Percentiles rank a stretch among this genome's conserved stretches.
Evolutionary conservation across 2,888 invertebrate species (phyloP).

Genomic region (Cosmorhoe ocellata): DNA sequence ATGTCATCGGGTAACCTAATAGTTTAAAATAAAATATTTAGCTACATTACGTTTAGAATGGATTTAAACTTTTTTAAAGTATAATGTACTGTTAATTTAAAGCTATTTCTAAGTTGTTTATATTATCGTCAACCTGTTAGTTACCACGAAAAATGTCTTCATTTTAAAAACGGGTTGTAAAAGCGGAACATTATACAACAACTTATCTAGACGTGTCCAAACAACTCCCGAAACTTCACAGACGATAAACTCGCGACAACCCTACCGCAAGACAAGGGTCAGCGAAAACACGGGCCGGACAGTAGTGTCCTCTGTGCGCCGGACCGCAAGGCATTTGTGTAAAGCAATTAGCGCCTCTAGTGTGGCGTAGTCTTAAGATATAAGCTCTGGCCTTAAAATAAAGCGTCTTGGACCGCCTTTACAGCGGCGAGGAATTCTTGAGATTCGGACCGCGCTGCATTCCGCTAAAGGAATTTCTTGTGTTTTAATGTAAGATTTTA

Average conservation of each 20-base stretch:
- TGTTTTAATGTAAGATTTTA: conserved; percentile 69
- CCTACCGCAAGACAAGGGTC: conserved; percentile 46
- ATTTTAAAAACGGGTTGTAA: conserved; percentile 10
- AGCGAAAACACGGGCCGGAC: conserved; percentile 48
- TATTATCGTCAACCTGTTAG: too few relatives aligned
- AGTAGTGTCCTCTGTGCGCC: conserved; percentile 42
- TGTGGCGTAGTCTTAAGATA: conserved; percentile 59
- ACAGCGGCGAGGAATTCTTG: conserved; percentile 52
- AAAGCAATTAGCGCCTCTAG: conserved; percentile 75
- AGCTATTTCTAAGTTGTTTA: too few relatives aligned
- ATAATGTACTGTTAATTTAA: too few relatives aligned
- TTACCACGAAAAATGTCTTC: not conserved
- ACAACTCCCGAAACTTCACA: conserved; percentile 32
- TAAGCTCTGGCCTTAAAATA: conserved; percentile 30
- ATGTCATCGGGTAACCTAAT: too few relatives aligned
- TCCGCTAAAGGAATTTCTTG: conserved; percentile 56
- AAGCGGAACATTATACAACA: conserved; percentile 21
- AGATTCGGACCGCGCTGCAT: conserved; percentile 53
- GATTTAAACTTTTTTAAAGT: too few relatives aligned
- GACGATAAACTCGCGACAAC: conserved; percentile 37
- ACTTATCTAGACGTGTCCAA: conserved; percentile 24
- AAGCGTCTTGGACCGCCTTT: conserved; percentile 43
- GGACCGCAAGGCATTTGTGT: conserved; percentile 63
- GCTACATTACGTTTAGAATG: too few relatives aligned
- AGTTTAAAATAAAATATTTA: too few relatives aligned